phyloP scores from a whole-genome alignment of 2,797 vertebrate species.

The Heteromormyrus szaboi region DNA sequence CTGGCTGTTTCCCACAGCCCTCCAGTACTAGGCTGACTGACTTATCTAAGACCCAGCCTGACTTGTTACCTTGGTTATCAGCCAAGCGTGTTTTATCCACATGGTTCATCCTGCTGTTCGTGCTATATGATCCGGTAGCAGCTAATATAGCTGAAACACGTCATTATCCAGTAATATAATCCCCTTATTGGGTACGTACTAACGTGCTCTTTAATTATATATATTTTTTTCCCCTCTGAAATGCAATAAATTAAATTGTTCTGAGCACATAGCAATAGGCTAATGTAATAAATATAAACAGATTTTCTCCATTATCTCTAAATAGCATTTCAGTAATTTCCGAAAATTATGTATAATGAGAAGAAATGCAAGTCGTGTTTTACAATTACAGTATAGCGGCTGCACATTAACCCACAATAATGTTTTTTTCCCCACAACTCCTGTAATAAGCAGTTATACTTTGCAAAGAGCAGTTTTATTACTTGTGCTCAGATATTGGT shows the following conservation, averaged over 20 bases:
- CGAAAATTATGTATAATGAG: background rate
- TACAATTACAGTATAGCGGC: background rate
- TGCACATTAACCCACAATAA: background rate
- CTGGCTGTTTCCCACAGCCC: background rate
- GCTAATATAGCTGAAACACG: background rate
- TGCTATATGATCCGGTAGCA: background rate
- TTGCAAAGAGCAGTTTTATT: background rate
- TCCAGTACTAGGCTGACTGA: constrained; percentile 21
- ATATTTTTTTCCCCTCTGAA: background rate
- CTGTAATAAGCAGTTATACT: background rate
- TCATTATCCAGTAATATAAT: background rate
- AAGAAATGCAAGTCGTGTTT: background rate
- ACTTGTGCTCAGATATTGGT: background rate
- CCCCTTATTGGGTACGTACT: background rate
- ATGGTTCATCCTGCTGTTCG: background rate
- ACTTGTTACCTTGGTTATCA: constrained; percentile 22
- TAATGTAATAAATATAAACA: background rate
- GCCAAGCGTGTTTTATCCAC: background rate
- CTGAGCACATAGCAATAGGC: background rate
- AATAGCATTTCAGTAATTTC: background rate
- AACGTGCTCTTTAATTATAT: background rate
- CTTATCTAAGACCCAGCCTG: constrained; percentile 17
- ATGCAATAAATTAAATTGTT: background rate
- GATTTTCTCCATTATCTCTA: background rate
- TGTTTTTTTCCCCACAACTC: background rate